phyloP scores from a whole-genome alignment of 2,888 invertebrate genomes.

The Drosophila koepferae region DNA sequence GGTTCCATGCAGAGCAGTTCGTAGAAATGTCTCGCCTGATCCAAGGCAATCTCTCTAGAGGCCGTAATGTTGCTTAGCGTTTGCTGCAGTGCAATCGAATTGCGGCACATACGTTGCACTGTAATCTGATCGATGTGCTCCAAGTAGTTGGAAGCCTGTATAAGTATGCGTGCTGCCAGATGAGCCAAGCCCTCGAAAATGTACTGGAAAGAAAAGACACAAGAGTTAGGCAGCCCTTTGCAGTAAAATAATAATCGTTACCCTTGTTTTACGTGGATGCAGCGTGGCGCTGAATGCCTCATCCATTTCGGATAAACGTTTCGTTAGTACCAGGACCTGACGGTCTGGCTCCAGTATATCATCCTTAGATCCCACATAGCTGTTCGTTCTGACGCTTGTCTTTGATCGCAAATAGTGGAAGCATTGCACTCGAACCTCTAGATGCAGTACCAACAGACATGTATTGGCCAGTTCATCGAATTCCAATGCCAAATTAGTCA shows the following conservation, averaged over 20 bases:
- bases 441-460: conserved; percentile 95
- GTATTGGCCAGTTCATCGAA: conserved; percentile 96
- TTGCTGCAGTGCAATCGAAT: conserved; percentile 94
- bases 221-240: neutral
- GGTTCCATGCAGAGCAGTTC: conserved; percentile 93
- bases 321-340: conserved; percentile 91
- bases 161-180: conserved; percentile 91
- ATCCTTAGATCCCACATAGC: conserved; percentile 86
- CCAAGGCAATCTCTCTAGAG: conserved; percentile 92
- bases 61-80: conserved; percentile 93
- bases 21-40: conserved; percentile 95
- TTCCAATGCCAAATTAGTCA: conserved; percentile 90
- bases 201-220: conserved; percentile 87
- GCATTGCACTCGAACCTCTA: conserved; percentile 97
- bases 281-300: conserved; percentile 91
- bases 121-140: conserved; percentile 92
- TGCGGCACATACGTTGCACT: conserved; percentile 93
- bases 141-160: conserved; percentile 92
- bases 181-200: conserved; percentile 95
- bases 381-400: conserved; percentile 78
- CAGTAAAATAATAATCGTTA: conserved; percentile 70
- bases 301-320: conserved; percentile 91
- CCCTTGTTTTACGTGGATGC: conserved; percentile 91
- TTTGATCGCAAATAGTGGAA: conserved; percentile 93
- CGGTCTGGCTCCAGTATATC: conserved; percentile 92